A percentile compares a stretch with the other conserved stretches of the same genome.
phyloP scores from a whole-genome alignment of 2,113 vertebrate genomes.

The Ammospiza nelsoni region DNA sequence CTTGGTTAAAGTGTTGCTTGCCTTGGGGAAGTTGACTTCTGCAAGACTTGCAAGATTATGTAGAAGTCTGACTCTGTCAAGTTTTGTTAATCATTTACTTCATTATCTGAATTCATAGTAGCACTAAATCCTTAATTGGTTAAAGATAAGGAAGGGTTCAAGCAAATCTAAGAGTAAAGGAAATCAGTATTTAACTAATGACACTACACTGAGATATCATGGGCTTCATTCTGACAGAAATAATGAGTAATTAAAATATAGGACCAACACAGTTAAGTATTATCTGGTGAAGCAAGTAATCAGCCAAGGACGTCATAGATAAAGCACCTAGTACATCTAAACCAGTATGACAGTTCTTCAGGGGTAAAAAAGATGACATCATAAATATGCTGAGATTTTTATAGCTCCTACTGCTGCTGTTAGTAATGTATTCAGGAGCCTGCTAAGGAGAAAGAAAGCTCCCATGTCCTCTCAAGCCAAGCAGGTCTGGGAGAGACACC shows the following conservation, averaged over 20 bases:
- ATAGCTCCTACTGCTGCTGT: neutral
- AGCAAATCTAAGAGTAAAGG: neutral
- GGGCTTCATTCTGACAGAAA: neutral
- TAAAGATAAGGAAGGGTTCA: neutral
- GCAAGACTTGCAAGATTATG: slow-evolving; percentile 2
- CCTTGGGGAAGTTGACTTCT: slow-evolving; percentile 23
- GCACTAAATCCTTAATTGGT: neutral
- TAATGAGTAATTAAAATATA: neutral
- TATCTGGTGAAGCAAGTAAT: neutral
- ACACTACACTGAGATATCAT: neutral
- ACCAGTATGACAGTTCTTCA: neutral
- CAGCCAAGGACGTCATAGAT: neutral
- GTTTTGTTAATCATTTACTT: slow-evolving; percentile 40
- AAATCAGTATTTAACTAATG: neutral
- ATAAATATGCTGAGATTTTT: neutral
- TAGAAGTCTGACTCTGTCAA: neutral
- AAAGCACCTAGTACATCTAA: neutral
- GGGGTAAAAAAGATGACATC: neutral
- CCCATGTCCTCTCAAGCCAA: neutral
- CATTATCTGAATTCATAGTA: slow-evolving; percentile 11
- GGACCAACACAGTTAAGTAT: neutral
- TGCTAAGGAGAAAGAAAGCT: neutral
- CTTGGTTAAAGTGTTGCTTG: slow-evolving; percentile 15
- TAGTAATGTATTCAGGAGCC: neutral
- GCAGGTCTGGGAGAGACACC: neutral